Evolutionary conservation across 2,888 invertebrate species (phyloP), one percentile per base, ranked within the genome.

Genomic region (Caradrina clavipalpis): DNA sequence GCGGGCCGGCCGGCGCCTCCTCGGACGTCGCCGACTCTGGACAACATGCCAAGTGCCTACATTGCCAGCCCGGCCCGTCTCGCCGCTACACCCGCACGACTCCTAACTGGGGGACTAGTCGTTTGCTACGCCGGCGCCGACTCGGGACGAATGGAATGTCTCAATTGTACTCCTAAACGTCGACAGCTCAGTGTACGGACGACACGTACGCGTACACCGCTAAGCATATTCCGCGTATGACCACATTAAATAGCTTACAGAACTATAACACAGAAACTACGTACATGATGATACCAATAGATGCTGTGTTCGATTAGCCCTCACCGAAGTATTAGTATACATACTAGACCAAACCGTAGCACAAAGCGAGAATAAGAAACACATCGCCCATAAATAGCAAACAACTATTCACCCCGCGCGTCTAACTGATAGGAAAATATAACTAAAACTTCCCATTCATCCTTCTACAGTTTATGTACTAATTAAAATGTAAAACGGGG

Each of bases 1-100:
- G 2, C 73, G 69, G 72, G 71, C 68, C 60, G 72, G 69, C 62
- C 66, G 80, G 49, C 83, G 77, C 88, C 87, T 93, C 94, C 82
- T 87, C 89, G 78, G 91, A 91, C 93, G 95, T 93, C 83, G 90
- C 92, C 78, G 96, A 94, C 90, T 94, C 94, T 96, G 92, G 92
- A 95, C 93, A 97, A 76, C 93, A 97, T 84, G 82, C 84, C 79
- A 71, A 68, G 71, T 65, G 82, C 82, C 75, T 78, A 80, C 83
- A 82, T 67, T 58, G 76, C 76, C 69, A 35, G 70, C 81, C 70
- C 77, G 63, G 42, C 19, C 62, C 73, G 69, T 66, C 61, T 17
- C 57, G 17, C 73, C n/a, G 6, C 21, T 17, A 17, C 45, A 7
- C 39, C n/a, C 64, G 39, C 49, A 21, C 35, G 45, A 45, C 45